Base-by-base conservation (phyloP, 2,113 vertebrate species). In the Chlorodrepanis virens region DNA sequence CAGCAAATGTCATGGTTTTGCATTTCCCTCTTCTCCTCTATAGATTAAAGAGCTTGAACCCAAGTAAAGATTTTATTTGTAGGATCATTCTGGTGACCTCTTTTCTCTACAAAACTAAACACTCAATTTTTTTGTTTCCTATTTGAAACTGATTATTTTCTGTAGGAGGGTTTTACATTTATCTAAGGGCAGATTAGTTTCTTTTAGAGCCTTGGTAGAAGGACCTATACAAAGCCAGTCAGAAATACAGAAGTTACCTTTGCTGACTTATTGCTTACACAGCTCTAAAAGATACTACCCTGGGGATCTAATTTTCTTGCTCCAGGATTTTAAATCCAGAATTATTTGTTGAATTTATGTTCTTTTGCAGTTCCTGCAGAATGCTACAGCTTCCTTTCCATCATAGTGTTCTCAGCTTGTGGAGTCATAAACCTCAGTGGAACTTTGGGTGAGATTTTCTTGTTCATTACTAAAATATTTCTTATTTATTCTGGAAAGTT, bases 371-470 rank as follows among this genome's bases (percentile, higher is more conserved):
- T 85, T 76, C 44, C 82, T 78, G 53, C 60, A 82, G 92, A 87
- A 76, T 5, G 40, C 71, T 83, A 76, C 90, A 56, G 25, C 84
- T 96, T 96, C 59, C 49, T 86, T 82, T 88, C 77, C 14, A 89
- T 87, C 70, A 81, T 71, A 29, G 61, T 90, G 80, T 90, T 91
- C 39, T 86, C 71, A 31, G 25, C 40, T 90, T 81, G 40, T 74
- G 88, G 86, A 93, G 39, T 90, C 71, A 49, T 86, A 93, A 87
- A 87, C 52, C 72, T 86, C 20, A 19, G 35, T 93, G 91, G 84
- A 95, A 89, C 75, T 91, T 83, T 4, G 31, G 95, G 95, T 97
- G 82, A 95, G 95, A 95, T 87, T 77, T 94, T 90, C 18, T 35
- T 44, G 31, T 52, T 92, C 9, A 4, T 87, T 82, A 11, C 11